phyloP scores from a whole-genome alignment of 2,888 invertebrate species.

The Oscheius sp. region DNA sequence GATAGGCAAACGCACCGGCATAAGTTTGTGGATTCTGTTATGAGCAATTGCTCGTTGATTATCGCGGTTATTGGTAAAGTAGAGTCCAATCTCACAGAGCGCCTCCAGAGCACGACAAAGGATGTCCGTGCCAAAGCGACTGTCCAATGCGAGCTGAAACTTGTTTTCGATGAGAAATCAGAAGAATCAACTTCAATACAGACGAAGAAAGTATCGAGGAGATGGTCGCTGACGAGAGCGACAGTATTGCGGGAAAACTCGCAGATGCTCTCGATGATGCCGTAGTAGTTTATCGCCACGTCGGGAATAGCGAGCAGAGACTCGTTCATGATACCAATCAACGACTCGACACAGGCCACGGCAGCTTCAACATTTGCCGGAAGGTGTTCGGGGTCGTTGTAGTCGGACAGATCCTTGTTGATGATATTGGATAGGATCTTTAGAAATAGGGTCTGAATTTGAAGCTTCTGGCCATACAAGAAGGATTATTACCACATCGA shows the following conservation, averaged over 20 bases:
- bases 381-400: too few species aligned
- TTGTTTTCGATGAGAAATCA: not conserved
- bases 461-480: not conserved
- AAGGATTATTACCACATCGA: conserved; percentile 46
- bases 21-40: conserved; percentile 37
- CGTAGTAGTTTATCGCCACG: conserved; percentile 75
- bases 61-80: conserved; percentile 35
- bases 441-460: conserved; percentile 75
- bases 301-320: conserved; percentile 79
- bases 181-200: conserved; percentile 59
- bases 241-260: conserved; percentile 81
- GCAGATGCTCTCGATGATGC: conserved; percentile 80
- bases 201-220: conserved; percentile 73
- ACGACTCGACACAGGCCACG: conserved; percentile 77
- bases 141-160: conserved; percentile 22
- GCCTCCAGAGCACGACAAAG: conserved; percentile 28
- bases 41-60: conserved; percentile 34
- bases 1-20: conserved; percentile 42
- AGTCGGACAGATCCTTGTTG: conserved; percentile 75
- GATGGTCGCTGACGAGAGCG: conserved; percentile 70
- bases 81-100: conserved; percentile 28
- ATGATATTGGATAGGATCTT: conserved; percentile 81
- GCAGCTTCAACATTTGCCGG: conserved; percentile 44
- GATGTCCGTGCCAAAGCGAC: conserved; percentile 38
- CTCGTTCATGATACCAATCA: conserved; percentile 83